Evolutionary conservation across 2,113 vertebrate genomes (phyloP), one percentile per base, ranked within the genome.

Genomic region (Numida meleagris): DNA sequence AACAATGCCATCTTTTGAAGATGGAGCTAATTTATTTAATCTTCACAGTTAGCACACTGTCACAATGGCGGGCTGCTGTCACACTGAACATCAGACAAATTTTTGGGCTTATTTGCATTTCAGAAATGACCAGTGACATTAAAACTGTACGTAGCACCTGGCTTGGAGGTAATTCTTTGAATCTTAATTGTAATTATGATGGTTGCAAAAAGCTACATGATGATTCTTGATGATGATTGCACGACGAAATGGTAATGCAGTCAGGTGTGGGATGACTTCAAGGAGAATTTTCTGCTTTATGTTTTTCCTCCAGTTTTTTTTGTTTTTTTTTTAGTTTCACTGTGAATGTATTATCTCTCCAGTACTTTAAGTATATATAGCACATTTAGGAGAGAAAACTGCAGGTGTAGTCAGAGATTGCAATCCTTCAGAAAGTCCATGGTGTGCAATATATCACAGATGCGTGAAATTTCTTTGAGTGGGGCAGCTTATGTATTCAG

Each of bases 11-110:
- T 86, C 78, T 88, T 93, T 93, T 96, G 94, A 95, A 95, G 87
- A 97, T 43, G 79, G 91, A 96, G 95, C 97, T 97, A 65, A 98
- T 98, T 98, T 93, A 94, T 97, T 97, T 97, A 88, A 98, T 98
- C 97, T 95, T 98, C 96, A 89, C 96, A 96, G 94, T 94, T 95
- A 97, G 96, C 95, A 86, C 86, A 95, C 89, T 93, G 86, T 92
- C 70, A 45, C 61, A 53, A 31, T 82, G 90, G 92, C 62, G 46
- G 65, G 75, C 82, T 61, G 82, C 89, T 76, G 80, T 90, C 68
- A 71, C 90, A 50, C 94, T 84, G 79, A 95, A 89, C 94, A 96
- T 97, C 97, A 93, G 89, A 92, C 95, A 87, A 61, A 97, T 98
- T 95, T 53, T 97, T 96, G 93, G 11, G 62, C 65, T 79, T 82